phyloP scores from a whole-genome alignment of 1,140 invertebrate species.

The Aphis craccivora region DNA sequence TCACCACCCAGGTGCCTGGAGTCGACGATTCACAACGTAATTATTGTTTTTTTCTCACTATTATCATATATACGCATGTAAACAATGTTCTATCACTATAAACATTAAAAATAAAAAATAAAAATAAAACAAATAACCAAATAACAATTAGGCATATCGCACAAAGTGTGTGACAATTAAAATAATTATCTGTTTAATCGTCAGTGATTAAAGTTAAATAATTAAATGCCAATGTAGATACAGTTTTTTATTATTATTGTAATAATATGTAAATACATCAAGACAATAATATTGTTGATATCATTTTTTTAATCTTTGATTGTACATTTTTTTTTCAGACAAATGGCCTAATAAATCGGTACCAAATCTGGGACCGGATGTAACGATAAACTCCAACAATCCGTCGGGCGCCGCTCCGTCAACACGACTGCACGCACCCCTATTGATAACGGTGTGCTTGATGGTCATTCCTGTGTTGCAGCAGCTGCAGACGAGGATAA shows the following conservation, averaged over 20 bases:
- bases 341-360: neutral
- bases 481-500: slow-evolving; percentile 33
- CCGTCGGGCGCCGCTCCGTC: slow-evolving; percentile 11
- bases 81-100: neutral
- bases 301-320: neutral
- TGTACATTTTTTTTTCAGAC: neutral
- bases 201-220: neutral
- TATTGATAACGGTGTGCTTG: slow-evolving; percentile 32
- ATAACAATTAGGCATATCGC: neutral
- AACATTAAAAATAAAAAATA: neutral
- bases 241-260: too few species aligned
- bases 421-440: neutral
- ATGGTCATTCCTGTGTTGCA: neutral
- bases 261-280: neutral
- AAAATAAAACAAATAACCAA: neutral
- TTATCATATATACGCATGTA: neutral
- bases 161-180: neutral
- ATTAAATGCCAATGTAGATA: neutral
- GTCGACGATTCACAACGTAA: neutral
- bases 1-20: slow-evolving; percentile 6
- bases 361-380: neutral
- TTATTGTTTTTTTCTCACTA: neutral
- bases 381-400: neutral
- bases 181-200: neutral
- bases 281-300: neutral